Conservation (phyloP, 2,888 invertebrate genomes). For the Hydrotaea diabolus region DNA sequence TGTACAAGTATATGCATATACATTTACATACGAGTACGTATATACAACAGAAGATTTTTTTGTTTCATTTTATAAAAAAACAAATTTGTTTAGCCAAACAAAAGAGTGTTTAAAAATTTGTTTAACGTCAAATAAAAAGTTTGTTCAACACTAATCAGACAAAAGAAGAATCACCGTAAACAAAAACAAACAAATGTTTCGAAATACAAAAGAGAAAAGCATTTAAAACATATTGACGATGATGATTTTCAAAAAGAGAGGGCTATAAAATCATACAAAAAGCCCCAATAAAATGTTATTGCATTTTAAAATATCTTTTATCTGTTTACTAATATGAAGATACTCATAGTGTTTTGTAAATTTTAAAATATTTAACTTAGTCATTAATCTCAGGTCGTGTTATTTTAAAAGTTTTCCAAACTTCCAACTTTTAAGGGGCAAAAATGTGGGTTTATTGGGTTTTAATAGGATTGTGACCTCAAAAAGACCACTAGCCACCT, state of each 20-base stretch:
- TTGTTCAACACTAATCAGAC: slow-evolving; percentile 41
- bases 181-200: slow-evolving; percentile 10
- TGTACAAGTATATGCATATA: too few species aligned
- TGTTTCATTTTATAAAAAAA: slow-evolving; percentile 4
- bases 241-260: not conserved
- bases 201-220: not conserved
- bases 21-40: too few species aligned
- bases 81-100: not conserved
- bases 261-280: slow-evolving; percentile 16
- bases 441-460: not conserved
- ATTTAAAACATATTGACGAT: not conserved
- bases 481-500: too few species aligned
- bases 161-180: slow-evolving; percentile 2
- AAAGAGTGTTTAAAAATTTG: slow-evolving; percentile 22
- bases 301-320: not conserved
- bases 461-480: not conserved
- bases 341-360: not conserved
- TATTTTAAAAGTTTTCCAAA: not conserved
- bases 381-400: not conserved
- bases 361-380: not conserved
- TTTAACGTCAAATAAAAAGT: slow-evolving; percentile 40
- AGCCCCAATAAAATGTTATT: not conserved
- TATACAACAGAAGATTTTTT: not conserved
- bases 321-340: not conserved
- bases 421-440: too few species aligned